Conservation (phyloP, 2,113 vertebrate genomes). For the Colossoma macropomum region DNA sequence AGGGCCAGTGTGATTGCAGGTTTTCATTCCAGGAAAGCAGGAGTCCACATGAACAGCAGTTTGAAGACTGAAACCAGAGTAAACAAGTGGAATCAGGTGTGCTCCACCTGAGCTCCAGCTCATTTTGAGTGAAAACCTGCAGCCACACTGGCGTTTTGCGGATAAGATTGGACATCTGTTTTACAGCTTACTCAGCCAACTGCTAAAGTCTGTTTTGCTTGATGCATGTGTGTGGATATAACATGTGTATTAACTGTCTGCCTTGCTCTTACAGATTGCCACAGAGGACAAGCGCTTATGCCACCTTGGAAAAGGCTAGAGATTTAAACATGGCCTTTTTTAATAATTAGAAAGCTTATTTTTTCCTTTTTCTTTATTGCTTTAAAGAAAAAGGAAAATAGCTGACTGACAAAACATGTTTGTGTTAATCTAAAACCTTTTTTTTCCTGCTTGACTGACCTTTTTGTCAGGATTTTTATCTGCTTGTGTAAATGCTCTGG, state of each 20-base stretch:
- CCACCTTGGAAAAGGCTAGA: constrained; percentile 73
- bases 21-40: no score
- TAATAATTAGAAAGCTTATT: constrained; percentile 55
- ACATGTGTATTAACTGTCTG: constrained; percentile 92
- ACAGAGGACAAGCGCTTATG: constrained; percentile 78
- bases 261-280: constrained; percentile 98
- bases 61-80: no score
- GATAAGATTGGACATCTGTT: no score
- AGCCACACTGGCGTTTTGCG: no score
- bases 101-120: no score
- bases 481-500: constrained; percentile 70
- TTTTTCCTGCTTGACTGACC: constrained; percentile 55
- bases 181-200: constrained; percentile 56
- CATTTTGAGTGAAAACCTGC: no score
- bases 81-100: no score
- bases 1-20: no score
- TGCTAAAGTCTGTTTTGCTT: constrained; percentile 21
- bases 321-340: constrained; percentile 69
- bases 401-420: constrained; percentile 42
- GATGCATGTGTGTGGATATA: constrained; percentile 61
- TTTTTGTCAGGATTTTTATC: constrained; percentile 44
- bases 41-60: no score
- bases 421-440: constrained; percentile 52
- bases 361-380: constrained; percentile 50
- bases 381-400: constrained; percentile 58